Percentiles rank a stretch among this genome's conserved stretches.
These are phyloP conservation scores for Galendromus occidentalis DNA, from an alignment of 1,140 invertebrate genomes.

Conservation along the genomic window DNA sequence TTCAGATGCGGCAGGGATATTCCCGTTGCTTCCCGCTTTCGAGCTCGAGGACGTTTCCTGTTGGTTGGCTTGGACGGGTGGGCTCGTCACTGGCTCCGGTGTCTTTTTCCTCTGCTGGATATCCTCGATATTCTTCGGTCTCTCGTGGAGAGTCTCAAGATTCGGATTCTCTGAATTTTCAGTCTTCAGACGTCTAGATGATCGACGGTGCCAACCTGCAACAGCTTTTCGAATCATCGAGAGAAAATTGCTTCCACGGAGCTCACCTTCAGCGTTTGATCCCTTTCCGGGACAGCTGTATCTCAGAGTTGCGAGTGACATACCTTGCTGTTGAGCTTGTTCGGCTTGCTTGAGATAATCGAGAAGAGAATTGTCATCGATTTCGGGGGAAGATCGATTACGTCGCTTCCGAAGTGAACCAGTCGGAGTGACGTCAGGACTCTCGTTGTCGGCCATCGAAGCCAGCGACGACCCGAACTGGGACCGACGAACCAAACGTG, in stretches of 20 bases:
- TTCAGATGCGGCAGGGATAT: not conserved
- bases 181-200: not conserved
- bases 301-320: no score
- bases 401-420: conserved; percentile 56
- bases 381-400: conserved; percentile 57
- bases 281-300: no score
- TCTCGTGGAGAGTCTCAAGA: not conserved
- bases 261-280: conserved; percentile 36
- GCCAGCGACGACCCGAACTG: conserved; percentile 33
- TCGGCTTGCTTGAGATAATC: conserved; percentile 48
- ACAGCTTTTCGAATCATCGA: not conserved
- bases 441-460: conserved; percentile 16
- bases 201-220: not conserved
- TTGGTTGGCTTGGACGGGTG: not conserved
- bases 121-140: not conserved
- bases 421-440: conserved; percentile 60
- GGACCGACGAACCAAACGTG: conserved; percentile 41
- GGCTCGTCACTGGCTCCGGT: not conserved
- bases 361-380: conserved; percentile 49
- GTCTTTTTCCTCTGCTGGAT: not conserved
- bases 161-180: conserved; percentile 4
- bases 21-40: not conserved
- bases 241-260: not conserved
- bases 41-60: not conserved
- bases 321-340: conserved; percentile 45